These are phyloP conservation scores for Barbus barbus DNA, from an alignment of 2,113 vertebrate genomes.

Conservation along the genomic window DNA sequence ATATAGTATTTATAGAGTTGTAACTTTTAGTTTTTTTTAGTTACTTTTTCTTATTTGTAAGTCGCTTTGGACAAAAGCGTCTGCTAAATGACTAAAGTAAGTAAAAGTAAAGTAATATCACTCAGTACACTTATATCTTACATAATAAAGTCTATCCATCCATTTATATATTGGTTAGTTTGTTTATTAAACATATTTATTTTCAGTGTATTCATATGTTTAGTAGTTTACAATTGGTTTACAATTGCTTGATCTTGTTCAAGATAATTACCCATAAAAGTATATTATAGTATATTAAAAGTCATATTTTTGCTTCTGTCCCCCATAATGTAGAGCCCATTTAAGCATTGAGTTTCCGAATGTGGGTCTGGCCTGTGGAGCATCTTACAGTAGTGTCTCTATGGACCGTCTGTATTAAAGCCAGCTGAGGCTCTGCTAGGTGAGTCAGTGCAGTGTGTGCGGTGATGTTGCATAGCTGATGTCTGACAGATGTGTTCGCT, in stretches of 20 bases:
- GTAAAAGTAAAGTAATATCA: no score
- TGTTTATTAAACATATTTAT: not conserved
- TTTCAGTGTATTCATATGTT: not conserved
- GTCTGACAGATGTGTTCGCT: conserved; percentile 49
- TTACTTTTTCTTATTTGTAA: no score
- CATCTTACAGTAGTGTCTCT: conserved; percentile 40
- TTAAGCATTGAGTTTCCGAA: not conserved
- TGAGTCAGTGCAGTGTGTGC: conserved; percentile 33
- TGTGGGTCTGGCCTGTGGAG: not conserved
- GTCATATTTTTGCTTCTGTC: not conserved
- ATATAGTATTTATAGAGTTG: no score
- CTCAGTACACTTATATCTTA: not conserved
- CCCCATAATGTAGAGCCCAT: not conserved
- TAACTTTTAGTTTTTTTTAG: no score
- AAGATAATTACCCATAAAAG: not conserved
- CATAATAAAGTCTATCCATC: not conserved
- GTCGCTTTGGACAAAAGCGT: no score
- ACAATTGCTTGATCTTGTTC: no score
- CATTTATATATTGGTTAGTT: not conserved
- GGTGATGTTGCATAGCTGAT: conserved; percentile 41
- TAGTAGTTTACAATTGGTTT: not conserved
- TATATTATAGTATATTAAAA: no score
- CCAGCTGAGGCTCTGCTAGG: conserved; percentile 39
- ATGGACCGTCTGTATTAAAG: conserved; percentile 21
- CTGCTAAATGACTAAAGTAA: no score